Base-by-base conservation (phyloP, 2,113 vertebrate species). In the Notechis scutatus region DNA sequence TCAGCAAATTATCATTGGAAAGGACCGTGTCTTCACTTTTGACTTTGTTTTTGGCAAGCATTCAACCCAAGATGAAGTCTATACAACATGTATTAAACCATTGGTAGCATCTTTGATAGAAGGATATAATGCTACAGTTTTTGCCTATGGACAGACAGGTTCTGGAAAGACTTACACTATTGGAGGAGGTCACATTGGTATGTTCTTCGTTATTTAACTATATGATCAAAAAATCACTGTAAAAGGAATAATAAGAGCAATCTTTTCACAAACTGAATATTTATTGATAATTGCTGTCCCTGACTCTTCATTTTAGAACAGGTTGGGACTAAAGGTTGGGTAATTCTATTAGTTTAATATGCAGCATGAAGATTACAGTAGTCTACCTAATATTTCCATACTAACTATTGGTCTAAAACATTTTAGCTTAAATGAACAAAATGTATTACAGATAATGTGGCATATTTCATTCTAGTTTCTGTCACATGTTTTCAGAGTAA, bases 161-260 rank as follows among this genome's bases (percentile, higher is more conserved):
- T 99, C 99, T 57, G 98, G 99, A 87, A 99, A 99, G 97, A 99
- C 99, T 0, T 98, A 99, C 93, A 99, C 99, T 57, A 98, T 99
- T 0, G 98, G 98, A 57, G 97, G 98, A 88, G 97, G 98, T 42
- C 97, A 96, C 87, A 89, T 96, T 94, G 98, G 99, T 99, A 98
- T 93, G 98, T 97, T 92, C 14, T 23, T 94, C 92, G 57, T 18
- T 64, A 34, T 90, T 86, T 55, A 42, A n/a, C 8, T 1, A 12
- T 21, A 39, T 81, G 74, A 6, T 81, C 34, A 81, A 39, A 81
- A 42, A 81, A 42, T 29, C 12, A 86, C 42, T 54, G 57, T 21
- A 64, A 26, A 55, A 89, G 18, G 5, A 45, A 39, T 3, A 54
- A 29, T 20, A 69, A 88, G 4, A 47, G 20, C 56, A 50, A 61